phyloP scores from a whole-genome alignment of 2,113 vertebrate species.

The Nymphicus hollandicus region DNA sequence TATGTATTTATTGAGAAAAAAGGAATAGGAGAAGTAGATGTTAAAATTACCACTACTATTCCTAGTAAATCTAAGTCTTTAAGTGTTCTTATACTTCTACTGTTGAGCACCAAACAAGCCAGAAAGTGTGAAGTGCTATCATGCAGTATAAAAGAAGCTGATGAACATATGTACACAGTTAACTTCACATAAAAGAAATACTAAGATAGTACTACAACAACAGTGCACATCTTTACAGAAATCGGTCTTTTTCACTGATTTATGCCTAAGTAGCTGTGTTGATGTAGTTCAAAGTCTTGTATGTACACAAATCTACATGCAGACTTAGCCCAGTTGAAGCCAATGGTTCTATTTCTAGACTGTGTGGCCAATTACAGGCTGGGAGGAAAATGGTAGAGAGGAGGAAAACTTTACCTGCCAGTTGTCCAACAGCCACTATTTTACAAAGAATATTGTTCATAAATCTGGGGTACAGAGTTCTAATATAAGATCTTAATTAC shows the following conservation, averaged over 20 bases:
- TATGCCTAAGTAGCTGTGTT: not conserved
- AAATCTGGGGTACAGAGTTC: not conserved
- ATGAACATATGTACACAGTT: not conserved
- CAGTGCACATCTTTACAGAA: not conserved
- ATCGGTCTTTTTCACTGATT: not conserved
- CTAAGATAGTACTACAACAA: not conserved
- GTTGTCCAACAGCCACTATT: not conserved
- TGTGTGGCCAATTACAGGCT: not conserved
- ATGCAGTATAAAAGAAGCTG: not conserved
- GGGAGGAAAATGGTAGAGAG: not conserved
- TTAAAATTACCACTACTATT: not conserved
- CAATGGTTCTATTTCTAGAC: not conserved
- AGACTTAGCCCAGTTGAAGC: not conserved
- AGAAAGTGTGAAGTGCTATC: not conserved
- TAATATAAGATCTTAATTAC: not conserved
- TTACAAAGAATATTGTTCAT: not conserved
- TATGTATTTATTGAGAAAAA: not conserved
- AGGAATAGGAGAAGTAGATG: not conserved
- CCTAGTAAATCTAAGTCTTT: not conserved
- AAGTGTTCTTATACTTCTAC: not conserved
- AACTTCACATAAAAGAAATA: not conserved
- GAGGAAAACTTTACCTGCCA: not conserved
- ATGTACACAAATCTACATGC: fast-evolving
- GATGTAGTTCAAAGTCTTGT: not conserved
- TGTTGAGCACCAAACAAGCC: not conserved